Evolutionary conservation across 2,888 invertebrate genomes (phyloP), one percentile per base, ranked within the genome.

Genomic region (Junonia oenone): DNA sequence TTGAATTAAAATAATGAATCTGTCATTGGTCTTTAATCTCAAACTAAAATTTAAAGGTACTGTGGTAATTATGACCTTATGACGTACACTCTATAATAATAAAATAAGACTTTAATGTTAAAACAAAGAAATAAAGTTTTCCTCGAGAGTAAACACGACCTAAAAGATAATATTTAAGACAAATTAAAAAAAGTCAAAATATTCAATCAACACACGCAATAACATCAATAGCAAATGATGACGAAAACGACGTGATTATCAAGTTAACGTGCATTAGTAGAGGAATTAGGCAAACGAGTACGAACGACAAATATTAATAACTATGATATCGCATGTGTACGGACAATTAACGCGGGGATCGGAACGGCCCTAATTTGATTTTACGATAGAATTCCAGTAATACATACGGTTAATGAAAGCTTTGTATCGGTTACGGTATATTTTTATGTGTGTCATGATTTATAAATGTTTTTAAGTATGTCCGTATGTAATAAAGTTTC

Each of bases 281-380:
- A 45, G 19, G 31, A 50, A 57, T 58, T 77, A 53, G 55, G 51
- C 58, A 63, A 66, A 68, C 65, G 62, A 64, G 60, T 60, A 46
- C 33, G 8, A 66, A 64, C 61, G 65, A 65, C 68, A 59, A 63
- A 65, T 63, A 67, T 67, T 65, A 67, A 67, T 66, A 68, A 63
- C 62, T 60, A 60, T 63, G 59, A 54, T 51, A 58, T 70, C 31
- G 70, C 70, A 67, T 71, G 70, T 52, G 63, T 45, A 51, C 17
- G 5, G 51, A 61, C 65, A 60, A 69, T 70, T 69, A 69, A 61
- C 59, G 54, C 56, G 55, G 50, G 58, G 59, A 58, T 56, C 58
- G 58, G 31, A 55, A 61, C 64, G 64, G 63, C 50, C 57, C 57
- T 55, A 63, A 66, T 66, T 68, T 66, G 69, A 69, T 69, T 68